Conservation (phyloP, 2,888 invertebrate genomes). For the Dimorphilus gyrociliatus region DNA sequence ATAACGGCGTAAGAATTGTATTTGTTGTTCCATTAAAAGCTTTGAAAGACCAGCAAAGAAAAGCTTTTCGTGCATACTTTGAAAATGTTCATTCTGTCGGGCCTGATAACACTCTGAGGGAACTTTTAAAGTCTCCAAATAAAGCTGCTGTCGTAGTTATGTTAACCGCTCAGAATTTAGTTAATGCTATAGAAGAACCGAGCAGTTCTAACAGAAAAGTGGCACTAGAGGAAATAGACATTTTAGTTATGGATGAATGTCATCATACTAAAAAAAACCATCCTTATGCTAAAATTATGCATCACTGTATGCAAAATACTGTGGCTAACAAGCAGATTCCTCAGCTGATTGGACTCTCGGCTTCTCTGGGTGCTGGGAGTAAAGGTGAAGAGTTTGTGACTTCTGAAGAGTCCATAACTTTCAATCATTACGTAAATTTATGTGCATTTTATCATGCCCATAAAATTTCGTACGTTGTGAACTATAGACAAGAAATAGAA, state of each 20-base stretch:
- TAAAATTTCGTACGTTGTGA: too few relatives aligned
- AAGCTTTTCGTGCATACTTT: too few relatives aligned
- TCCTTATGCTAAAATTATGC: constrained; percentile 10
- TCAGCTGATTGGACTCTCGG: constrained; percentile 10
- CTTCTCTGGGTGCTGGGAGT: constrained; percentile 8
- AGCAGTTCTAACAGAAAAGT: too few relatives aligned
- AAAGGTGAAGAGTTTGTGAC: too few relatives aligned
- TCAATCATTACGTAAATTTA: too few relatives aligned
- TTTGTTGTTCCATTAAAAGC: constrained; percentile 8
- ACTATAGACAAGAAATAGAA: too few relatives aligned
- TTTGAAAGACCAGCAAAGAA: constrained; percentile 6
- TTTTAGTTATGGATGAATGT: constrained; percentile 10
- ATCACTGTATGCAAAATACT: constrained; percentile 3
- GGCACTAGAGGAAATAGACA: constrained; percentile 4
- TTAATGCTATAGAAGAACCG: constrained; percentile 6
- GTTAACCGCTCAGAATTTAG: constrained; percentile 8
- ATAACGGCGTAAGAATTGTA: constrained; percentile 3
- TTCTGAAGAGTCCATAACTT: too few relatives aligned
- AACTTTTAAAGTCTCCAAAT: too few relatives aligned
- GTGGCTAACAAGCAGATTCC: too few relatives aligned
- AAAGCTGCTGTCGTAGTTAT: constrained; percentile 8
- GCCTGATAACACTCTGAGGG: too few relatives aligned
- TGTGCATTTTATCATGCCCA: too few relatives aligned
- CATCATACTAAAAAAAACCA: constrained; percentile 9
- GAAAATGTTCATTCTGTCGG: too few relatives aligned